Percentiles rank a stretch among this genome's conserved stretches.
Evolutionary conservation across 1,140 invertebrate genomes (phyloP).

Genomic region (Drosophila repletoides): DNA sequence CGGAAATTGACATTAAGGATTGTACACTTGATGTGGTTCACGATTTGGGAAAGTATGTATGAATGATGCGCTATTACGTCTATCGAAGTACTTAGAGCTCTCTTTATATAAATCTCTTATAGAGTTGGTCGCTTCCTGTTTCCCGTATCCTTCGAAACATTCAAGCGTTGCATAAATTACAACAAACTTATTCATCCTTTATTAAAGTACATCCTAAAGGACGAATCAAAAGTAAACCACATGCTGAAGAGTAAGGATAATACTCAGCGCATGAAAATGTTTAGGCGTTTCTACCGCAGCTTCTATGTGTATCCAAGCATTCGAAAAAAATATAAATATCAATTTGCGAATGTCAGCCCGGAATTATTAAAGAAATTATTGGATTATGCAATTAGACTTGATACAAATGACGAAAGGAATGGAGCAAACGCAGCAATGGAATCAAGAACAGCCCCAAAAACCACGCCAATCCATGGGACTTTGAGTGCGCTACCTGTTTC

Average conservation of each 20-base stretch:
- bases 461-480: no score
- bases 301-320: slow-evolving; percentile 27
- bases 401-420: no score
- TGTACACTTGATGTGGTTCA: slow-evolving; percentile 7
- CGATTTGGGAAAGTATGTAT: slow-evolving; percentile 13
- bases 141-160: slow-evolving; percentile 34
- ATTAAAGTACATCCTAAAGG: background rate
- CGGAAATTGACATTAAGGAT: background rate
- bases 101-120: no score
- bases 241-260: background rate
- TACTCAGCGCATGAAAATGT: slow-evolving; percentile 6
- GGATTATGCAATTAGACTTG: no score
- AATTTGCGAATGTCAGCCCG: slow-evolving; percentile 2
- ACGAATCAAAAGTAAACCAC: background rate
- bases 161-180: slow-evolving; percentile 34
- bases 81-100: no score
- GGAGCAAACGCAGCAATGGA: no score
- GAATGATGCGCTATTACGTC: no score
- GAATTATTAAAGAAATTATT: slow-evolving; percentile 1
- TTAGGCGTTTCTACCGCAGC: slow-evolving; percentile 29
- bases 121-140: slow-evolving; percentile 17
- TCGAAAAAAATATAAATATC: slow-evolving; percentile 6
- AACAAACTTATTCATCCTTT: slow-evolving; percentile 18
- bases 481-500: no score
- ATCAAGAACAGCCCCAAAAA: no score